Percentiles rank a stretch among this genome's conserved stretches.
Conservation (phyloP, 2,113 vertebrate species). For the Phalacrocorax pelagicus region DNA sequence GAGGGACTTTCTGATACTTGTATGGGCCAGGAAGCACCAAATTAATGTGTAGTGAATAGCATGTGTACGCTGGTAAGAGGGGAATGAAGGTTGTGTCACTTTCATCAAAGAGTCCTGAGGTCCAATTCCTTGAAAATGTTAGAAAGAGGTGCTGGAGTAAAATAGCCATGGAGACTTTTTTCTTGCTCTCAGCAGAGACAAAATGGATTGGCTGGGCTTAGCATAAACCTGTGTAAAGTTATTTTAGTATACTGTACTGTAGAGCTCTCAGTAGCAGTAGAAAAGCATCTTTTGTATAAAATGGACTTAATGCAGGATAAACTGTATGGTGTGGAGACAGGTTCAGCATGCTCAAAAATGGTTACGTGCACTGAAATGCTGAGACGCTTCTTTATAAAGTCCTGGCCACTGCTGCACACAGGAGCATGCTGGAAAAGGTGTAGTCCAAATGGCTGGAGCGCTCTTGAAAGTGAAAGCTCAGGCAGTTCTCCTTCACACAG, state of each 20-base stretch:
- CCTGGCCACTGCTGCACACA: not conserved
- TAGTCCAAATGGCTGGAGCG: not conserved
- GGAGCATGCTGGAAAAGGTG: fast-evolving
- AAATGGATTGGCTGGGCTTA: not conserved
- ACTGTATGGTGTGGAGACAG: not conserved
- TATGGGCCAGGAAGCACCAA: not conserved
- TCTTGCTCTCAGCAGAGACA: not conserved
- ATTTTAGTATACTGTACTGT: not conserved
- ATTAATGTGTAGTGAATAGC: not conserved
- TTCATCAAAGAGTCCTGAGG: not conserved
- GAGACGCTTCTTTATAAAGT: not conserved
- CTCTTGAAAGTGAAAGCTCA: not conserved
- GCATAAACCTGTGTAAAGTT: not conserved
- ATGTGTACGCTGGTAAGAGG: not conserved
- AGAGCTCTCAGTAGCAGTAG: not conserved
- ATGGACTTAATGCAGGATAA: not conserved
- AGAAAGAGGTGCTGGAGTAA: not conserved
- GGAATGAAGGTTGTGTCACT: not conserved
- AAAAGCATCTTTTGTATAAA: not conserved
- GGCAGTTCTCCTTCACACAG: not conserved
- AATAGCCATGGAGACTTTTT: not conserved
- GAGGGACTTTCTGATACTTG: not conserved
- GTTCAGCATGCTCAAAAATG: not conserved
- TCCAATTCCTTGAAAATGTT: not conserved
- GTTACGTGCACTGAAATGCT: not conserved